Conservation (phyloP, 2,888 invertebrate genomes). For the Pegoplata infirma region DNA sequence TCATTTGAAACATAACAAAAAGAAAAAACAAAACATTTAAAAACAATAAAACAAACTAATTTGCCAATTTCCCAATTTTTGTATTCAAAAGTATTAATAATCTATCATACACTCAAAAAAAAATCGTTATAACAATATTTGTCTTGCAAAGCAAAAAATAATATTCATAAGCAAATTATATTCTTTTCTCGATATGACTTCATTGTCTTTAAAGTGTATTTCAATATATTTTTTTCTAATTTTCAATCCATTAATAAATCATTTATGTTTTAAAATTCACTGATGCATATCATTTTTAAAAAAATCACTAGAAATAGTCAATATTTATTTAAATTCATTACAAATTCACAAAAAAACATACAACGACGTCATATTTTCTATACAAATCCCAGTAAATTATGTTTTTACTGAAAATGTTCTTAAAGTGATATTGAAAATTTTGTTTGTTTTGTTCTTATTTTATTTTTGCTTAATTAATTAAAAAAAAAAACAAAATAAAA, state of each 20-base stretch:
- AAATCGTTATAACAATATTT: too few relatives aligned
- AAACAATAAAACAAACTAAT: not conserved
- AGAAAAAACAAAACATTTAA: not conserved
- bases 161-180: too few relatives aligned
- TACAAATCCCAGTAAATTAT: not conserved
- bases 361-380: not conserved
- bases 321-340: not conserved
- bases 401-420: not conserved
- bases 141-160: too few relatives aligned
- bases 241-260: too few relatives aligned
- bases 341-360: not conserved
- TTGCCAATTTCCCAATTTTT: not conserved
- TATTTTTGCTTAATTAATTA: slow-evolving; percentile 4
- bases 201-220: too few relatives aligned
- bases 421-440: not conserved
- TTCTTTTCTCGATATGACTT: not conserved
- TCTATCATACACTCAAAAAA: not conserved
- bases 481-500: too few relatives aligned
- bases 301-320: not conserved
- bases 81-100: not conserved
- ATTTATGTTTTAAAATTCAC: not conserved
- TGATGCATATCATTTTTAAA: not conserved
- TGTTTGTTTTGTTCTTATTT: not conserved
- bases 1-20: too few relatives aligned
- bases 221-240: not conserved